Evolutionary conservation across 2,113 vertebrate species (phyloP).

Genomic region (Pan troglodytes): NHGRI_mPanTro3-v2.1_pri NC_072403.2:126067001-126067500

Average conservation of each 20-base stretch:
- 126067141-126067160: background rate
- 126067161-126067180: background rate
- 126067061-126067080: background rate
- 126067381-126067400: background rate
- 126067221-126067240: background rate
- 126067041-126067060: too few relatives aligned
- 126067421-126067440: conserved; percentile 34
- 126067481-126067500: background rate
- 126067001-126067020: too few relatives aligned
- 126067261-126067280: background rate
- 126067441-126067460: background rate
- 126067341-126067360: conserved; percentile 37
- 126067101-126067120: background rate
- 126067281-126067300: rapidly evolving
- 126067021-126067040: too few relatives aligned
- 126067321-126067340: conserved; percentile 56
- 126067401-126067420: background rate
- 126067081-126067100: background rate
- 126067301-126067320: conserved; percentile 65
- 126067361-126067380: conserved; percentile 52
- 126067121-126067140: background rate
- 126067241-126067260: too few relatives aligned
- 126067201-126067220: background rate
- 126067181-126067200: background rate
- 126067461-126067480: background rate